phyloP scores from a whole-genome alignment of 2,113 vertebrate species.

The Rhinoptilus africanus region DNA sequence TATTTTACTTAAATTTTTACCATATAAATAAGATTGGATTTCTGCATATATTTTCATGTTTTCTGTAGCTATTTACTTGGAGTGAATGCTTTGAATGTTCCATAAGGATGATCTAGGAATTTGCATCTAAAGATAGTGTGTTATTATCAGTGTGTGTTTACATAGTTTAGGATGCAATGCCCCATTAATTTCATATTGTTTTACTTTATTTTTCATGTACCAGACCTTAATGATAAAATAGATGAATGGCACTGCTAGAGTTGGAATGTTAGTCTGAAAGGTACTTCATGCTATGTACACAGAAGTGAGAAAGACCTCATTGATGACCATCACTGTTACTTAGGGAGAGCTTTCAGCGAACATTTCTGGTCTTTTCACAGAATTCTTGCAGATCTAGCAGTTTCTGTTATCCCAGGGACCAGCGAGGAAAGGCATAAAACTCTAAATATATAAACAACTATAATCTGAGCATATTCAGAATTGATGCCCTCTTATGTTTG shows the following conservation, averaged over 20 bases:
- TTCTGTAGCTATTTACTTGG: not conserved
- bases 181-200: not conserved
- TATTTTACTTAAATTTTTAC: not conserved
- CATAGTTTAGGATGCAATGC: not conserved
- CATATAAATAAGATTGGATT: not conserved
- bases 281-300: not conserved
- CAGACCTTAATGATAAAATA: not conserved
- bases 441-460: not conserved
- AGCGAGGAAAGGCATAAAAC: not conserved
- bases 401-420: not conserved
- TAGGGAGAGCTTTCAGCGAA: constrained; percentile 17
- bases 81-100: not conserved
- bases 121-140: not conserved
- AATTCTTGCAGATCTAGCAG: not conserved
- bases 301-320: not conserved
- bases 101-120: not conserved
- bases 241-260: not conserved
- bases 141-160: not conserved
- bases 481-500: not conserved
- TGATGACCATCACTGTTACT: not conserved
- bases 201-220: constrained; percentile 13
- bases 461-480: not conserved
- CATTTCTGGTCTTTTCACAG: not conserved
- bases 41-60: not conserved
- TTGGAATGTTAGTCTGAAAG: constrained; percentile 12